A percentile compares a stretch with the other conserved stretches of the same genome.
phyloP scores from a whole-genome alignment of 2,888 invertebrate species.

The Meteorus cinctellus region DNA sequence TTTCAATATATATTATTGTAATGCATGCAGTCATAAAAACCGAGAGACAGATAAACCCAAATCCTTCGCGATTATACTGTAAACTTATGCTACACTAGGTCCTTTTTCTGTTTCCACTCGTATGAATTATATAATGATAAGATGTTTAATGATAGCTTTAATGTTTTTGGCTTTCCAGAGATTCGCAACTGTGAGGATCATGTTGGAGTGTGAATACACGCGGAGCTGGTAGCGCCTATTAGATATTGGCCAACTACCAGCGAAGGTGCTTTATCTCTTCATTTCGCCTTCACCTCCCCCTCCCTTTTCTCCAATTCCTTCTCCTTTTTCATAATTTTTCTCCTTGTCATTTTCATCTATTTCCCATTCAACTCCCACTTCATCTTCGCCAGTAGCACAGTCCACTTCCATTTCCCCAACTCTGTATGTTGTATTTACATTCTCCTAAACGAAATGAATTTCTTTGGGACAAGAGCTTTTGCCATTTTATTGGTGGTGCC shows the following conservation, averaged over 20 bases:
- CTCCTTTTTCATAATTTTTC: background rate
- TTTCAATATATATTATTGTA: background rate
- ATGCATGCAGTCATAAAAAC: background rate
- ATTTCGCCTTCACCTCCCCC: conserved; percentile 53
- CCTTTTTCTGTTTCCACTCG: background rate
- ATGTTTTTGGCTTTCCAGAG: conserved; percentile 56
- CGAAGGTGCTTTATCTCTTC: conserved; percentile 52
- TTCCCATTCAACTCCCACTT: background rate
- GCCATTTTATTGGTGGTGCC: conserved; percentile 58
- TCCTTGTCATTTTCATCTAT: conserved; percentile 2
- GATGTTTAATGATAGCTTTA: conserved; percentile 5
- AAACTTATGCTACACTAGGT: background rate
- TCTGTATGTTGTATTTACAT: conserved; percentile 56
- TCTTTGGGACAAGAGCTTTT: conserved; percentile 63
- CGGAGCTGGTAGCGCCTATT: conserved; percentile 65
- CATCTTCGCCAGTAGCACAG: conserved; percentile 33
- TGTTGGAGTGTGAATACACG: conserved; percentile 60
- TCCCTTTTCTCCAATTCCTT: conserved; percentile 42
- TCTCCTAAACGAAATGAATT: conserved; percentile 65
- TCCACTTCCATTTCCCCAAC: conserved; percentile 55
- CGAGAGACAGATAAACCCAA: background rate
- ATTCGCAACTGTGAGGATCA: conserved; percentile 62
- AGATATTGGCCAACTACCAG: conserved; percentile 60
- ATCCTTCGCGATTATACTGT: background rate
- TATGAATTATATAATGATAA: background rate